Percentiles rank a stretch among this genome's conserved stretches.
phyloP scores from a whole-genome alignment of 2,113 vertebrate genomes.

The Andinoacara biseriatus region DNA sequence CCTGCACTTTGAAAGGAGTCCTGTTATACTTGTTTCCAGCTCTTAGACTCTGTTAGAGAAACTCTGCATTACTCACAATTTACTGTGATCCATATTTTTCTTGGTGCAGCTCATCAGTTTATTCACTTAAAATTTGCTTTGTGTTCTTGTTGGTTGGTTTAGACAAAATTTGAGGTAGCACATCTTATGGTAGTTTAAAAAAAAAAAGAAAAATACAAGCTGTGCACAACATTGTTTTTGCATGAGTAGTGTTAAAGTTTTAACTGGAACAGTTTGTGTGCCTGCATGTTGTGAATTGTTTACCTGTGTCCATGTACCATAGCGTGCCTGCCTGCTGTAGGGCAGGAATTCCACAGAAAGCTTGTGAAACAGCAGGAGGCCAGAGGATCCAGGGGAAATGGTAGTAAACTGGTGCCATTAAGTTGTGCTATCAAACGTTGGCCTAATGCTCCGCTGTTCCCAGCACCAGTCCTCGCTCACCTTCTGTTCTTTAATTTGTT shows the following conservation, averaged over 20 bases:
- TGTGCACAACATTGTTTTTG: not conserved
- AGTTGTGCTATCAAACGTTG: conserved; percentile 38
- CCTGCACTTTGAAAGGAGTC: not conserved
- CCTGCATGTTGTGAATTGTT: conserved; percentile 36
- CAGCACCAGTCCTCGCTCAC: conserved; percentile 11
- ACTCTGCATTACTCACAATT: not conserved
- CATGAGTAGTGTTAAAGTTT: not conserved
- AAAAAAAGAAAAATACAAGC: not conserved
- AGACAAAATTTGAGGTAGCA: not conserved
- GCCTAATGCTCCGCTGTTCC: conserved; percentile 30
- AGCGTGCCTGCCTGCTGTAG: conserved; percentile 66
- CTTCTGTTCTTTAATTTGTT: conserved; percentile 22
- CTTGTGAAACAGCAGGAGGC: conserved; percentile 74
- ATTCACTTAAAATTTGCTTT: not conserved
- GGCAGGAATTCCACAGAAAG: conserved; percentile 66
- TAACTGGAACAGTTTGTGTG: not conserved
- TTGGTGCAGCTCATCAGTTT: not conserved
- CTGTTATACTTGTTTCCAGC: not conserved
- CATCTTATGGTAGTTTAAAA: not conserved
- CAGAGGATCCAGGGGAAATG: conserved; percentile 65
- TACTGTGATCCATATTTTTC: not conserved
- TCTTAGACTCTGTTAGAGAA: not conserved
- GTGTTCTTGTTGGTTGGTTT: not conserved
- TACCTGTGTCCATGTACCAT: conserved; percentile 43
- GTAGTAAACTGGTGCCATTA: conserved; percentile 62